Evolutionary conservation across 1,140 invertebrate species (phyloP).

Genomic region (Sycophaga agraensis): DNA sequence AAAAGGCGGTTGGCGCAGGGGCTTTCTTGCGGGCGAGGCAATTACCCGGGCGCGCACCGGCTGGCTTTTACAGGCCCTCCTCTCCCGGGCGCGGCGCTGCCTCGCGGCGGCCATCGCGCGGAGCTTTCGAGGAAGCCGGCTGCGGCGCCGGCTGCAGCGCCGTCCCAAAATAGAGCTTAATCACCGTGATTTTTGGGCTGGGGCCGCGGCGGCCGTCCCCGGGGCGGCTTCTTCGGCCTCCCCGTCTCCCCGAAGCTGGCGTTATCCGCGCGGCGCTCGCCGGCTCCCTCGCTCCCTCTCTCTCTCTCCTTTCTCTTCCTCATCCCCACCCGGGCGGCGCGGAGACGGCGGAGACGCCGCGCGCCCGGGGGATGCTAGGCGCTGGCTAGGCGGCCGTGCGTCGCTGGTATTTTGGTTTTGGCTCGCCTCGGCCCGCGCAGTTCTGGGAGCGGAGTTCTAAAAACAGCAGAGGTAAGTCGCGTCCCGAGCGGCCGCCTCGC

Average conservation of each 20-base stretch:
- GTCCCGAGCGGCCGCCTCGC: too few species aligned
- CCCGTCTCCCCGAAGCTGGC: slow-evolving; percentile 5
- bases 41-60: too few species aligned
- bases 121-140: slow-evolving; percentile 36
- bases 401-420: slow-evolving; percentile 57
- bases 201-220: slow-evolving; percentile 40
- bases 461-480: slow-evolving; percentile 60
- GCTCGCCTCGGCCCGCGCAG: slow-evolving; percentile 53
- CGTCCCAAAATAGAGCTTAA: slow-evolving; percentile 38
- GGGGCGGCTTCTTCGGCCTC: background rate
- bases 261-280: slow-evolving; percentile 1
- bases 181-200: slow-evolving; percentile 14
- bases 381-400: slow-evolving; percentile 13
- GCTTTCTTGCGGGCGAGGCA: too few species aligned
- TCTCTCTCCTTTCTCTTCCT: background rate
- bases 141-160: slow-evolving; percentile 56
- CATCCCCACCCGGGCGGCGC: background rate
- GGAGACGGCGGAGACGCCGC: slow-evolving; percentile 7
- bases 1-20: too few species aligned
- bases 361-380: slow-evolving; percentile 21
- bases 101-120: too few species aligned
- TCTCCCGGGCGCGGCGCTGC: too few species aligned
- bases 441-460: slow-evolving; percentile 60
- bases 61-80: too few species aligned
- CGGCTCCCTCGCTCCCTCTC: background rate